Evolutionary conservation across 2,113 vertebrate species (phyloP).

Genomic region (Phycodurus eques): DNA sequence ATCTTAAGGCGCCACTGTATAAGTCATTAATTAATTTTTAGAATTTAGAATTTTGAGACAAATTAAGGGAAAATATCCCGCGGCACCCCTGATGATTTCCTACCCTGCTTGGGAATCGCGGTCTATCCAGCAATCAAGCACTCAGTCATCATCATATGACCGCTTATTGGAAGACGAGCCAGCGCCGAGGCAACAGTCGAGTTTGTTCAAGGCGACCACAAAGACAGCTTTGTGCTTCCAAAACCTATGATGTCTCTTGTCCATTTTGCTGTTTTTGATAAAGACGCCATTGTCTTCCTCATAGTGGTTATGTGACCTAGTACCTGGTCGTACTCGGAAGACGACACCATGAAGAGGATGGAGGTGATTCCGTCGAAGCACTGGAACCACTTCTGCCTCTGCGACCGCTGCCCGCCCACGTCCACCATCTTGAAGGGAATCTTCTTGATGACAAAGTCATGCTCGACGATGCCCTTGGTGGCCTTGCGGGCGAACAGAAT

Average conservation of each 20-base stretch:
- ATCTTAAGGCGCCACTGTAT: no score
- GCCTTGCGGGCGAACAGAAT: conserved; percentile 93
- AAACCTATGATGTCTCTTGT: conserved; percentile 18
- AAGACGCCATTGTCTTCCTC: conserved; percentile 4
- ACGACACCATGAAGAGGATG: conserved; percentile 96
- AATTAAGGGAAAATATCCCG: no score
- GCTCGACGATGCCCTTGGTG: conserved; percentile 95
- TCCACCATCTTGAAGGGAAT: conserved; percentile 99
- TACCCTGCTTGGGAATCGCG: not conserved
- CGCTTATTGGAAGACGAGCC: conserved; percentile 33
- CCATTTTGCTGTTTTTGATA: conserved; percentile 14
- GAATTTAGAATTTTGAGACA: no score
- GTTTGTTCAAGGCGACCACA: conserved; percentile 42
- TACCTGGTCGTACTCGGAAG: conserved; percentile 91
- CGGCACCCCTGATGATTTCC: not conserved
- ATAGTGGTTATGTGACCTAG: not conserved
- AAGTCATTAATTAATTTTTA: no score
- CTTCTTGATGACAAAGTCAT: conserved; percentile 96
- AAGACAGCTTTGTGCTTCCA: conserved; percentile 50
- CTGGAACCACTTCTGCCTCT: conserved; percentile 98
- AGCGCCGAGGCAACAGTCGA: conserved; percentile 31
- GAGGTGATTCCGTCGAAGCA: conserved; percentile 97
- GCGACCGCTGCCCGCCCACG: conserved; percentile 92
- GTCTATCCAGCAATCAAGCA: conserved; percentile 30
- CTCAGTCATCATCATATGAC: conserved; percentile 51